A percentile compares a stretch with the other conserved stretches of the same genome.
phyloP scores from a whole-genome alignment of 2,797 vertebrate species.

The Mormyrops boulengeri region DNA sequence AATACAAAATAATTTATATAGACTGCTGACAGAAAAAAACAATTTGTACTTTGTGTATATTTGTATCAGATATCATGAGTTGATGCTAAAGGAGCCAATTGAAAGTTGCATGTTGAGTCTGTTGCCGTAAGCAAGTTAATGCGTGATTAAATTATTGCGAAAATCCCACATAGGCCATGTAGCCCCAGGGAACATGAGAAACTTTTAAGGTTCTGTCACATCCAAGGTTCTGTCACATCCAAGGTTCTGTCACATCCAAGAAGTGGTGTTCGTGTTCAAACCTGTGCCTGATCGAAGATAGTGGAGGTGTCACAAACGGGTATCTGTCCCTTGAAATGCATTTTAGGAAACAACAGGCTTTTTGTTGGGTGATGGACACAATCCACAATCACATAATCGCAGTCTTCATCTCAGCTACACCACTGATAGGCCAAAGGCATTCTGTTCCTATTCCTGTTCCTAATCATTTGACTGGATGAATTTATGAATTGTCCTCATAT shows the following conservation, averaged over 20 bases:
- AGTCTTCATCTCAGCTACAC: neutral
- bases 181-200: neutral
- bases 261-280: neutral
- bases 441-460: neutral
- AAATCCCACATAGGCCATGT: neutral
- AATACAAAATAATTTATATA: neutral
- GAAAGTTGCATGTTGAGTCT: neutral
- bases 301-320: neutral
- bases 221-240: neutral
- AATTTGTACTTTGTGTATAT: neutral
- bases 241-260: neutral
- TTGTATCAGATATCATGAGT: neutral
- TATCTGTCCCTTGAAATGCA: neutral
- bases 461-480: neutral
- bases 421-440: neutral
- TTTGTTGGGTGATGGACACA: neutral
- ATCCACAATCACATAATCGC: neutral
- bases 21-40: neutral
- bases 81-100: neutral
- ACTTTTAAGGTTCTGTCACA: neutral
- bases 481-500: neutral
- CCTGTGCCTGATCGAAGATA: neutral
- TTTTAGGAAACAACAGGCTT: neutral
- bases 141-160: neutral
- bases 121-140: neutral